Conservation (phyloP, 2,797 vertebrate genomes). For the Pangasius mekongensis region DNA sequence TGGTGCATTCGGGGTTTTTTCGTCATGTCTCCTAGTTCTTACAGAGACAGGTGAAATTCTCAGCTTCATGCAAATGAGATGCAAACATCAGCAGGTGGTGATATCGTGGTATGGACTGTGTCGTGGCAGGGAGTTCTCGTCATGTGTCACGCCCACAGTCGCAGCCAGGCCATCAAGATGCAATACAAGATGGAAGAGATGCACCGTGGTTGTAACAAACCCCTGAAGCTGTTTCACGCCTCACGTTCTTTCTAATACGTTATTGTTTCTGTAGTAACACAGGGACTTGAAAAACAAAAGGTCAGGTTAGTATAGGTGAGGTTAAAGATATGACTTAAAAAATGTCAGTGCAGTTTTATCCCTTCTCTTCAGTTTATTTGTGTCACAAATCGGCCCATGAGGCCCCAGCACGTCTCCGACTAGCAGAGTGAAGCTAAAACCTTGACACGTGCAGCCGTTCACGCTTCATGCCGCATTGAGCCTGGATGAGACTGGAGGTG, state of each 20-base stretch:
- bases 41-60: not conserved
- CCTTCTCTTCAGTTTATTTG: not conserved
- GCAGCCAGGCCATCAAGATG: not conserved
- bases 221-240: not conserved
- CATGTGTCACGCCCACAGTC: not conserved
- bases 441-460: not conserved
- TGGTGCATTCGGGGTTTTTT: not conserved
- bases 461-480: constrained; percentile 39
- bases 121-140: not conserved
- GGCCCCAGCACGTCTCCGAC: constrained; percentile 12
- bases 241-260: not conserved
- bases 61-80: constrained; percentile 1
- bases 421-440: constrained; percentile 9
- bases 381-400: constrained; percentile 29
- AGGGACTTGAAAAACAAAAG: not conserved
- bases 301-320: not conserved
- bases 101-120: not conserved
- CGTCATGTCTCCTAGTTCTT: not conserved
- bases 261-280: not conserved
- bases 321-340: not conserved
- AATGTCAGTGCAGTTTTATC: not conserved
- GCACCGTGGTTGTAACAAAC: not conserved
- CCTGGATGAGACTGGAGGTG: constrained; percentile 20
- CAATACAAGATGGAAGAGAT: not conserved
- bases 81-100: not conserved